These are phyloP conservation scores for Steinernema feltiae DNA, from an alignment of 1,140 invertebrate genomes.

Conservation along the genomic window DNA sequence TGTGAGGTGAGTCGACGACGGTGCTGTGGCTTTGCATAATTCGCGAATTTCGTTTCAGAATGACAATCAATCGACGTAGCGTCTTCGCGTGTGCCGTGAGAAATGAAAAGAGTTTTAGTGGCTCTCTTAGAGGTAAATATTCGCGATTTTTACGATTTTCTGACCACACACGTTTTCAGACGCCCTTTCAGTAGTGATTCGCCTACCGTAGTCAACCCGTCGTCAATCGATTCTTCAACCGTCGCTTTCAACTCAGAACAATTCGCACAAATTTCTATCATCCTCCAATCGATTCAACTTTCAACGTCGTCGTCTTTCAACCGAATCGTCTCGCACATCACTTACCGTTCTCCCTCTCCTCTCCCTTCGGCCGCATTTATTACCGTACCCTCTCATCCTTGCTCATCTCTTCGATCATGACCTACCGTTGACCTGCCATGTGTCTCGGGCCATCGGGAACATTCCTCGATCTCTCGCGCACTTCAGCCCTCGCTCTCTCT, in stretches of 20 bases:
- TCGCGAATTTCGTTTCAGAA: not conserved
- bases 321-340: not conserved
- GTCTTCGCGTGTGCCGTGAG: not conserved
- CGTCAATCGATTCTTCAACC: not conserved
- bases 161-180: not conserved
- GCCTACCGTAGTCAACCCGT: not conserved
- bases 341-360: slow-evolving; percentile 11
- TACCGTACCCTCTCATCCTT: not conserved
- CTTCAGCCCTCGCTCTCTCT: not conserved
- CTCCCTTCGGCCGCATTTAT: not conserved
- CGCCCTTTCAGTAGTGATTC: not conserved
- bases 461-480: slow-evolving; percentile 10
- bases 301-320: slow-evolving; percentile 1
- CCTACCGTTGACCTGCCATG: not conserved
- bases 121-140: slow-evolving; percentile 6
- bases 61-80: not conserved
- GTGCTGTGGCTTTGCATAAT: too few species aligned
- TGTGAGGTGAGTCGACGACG: not conserved
- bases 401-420: not conserved
- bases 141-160: not conserved
- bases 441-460: slow-evolving; percentile 13
- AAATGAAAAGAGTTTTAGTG: not conserved
- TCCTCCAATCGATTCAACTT: not conserved
- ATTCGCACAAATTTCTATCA: not conserved
- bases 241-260: not conserved